Base-by-base conservation (phyloP, 2,797 vertebrate genomes). In the Synaphobranchus kaupii region DNA sequence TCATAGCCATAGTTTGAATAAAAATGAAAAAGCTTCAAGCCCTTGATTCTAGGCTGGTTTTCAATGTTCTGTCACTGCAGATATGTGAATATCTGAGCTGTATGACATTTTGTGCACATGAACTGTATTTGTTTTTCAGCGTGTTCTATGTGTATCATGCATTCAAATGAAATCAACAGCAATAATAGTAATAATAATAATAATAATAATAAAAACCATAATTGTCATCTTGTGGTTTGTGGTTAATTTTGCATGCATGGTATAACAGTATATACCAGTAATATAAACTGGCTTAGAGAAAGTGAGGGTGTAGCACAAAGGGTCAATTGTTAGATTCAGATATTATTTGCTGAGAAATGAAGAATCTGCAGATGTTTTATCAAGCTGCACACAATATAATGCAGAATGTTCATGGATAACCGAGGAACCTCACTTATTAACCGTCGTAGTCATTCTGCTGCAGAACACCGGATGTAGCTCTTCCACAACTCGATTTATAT, bases 391-490 rank as follows among this genome's bases (percentile, higher is more conserved):
- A 66, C 5, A 10, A 20, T 48, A 60, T 39, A 31, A 84, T 60
- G 50, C 13, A 22, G 2, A 17, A 84, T 28, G 56, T 39, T 60
- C 54, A 84, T 84, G 56, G 58, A 44, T 84, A 84, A 84, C 31
- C 56, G 25, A 66, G n/a, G 34, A 31, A 31, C 81, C 81, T 83
- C 81, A 83, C 81, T n/a, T 56, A 83, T 83, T 83, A 83, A 83
- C 81, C 52, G 8, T 28, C 47, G 13, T 52, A 47, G 6, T 34
- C 15, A 1, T 58, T 58, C 83, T 8, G 54, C 13, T 60, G 56
- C 5, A 22, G 31, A 39, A 13, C 31, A 84, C 20, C 28, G 84
- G 84, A 84, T 68, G 17, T n/a, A 25, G 7, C 84, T n/a, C 31
- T 20, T 44, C 84, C 58, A 13, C 20, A 84, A 47, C 5, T 13